Evolutionary conservation across 2,888 invertebrate genomes (phyloP), one percentile per base, ranked within the genome.

Genomic region (Eumacrocentrus americanus): DNA sequence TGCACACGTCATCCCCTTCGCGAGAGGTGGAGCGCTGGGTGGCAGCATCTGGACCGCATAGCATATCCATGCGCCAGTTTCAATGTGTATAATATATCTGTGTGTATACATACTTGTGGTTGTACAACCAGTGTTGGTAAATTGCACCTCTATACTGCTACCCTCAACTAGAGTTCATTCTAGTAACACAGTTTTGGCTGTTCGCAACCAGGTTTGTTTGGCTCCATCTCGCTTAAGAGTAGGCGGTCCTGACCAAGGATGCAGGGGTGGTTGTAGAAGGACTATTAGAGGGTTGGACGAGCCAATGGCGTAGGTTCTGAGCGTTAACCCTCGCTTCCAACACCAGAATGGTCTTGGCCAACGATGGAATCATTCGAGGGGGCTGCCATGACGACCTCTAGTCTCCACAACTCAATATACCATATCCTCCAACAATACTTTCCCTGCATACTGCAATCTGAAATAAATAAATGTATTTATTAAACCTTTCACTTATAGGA

Each of bases 101-200:
- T 29, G 7, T 29, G 7, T 7, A 29, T 29, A 29, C 37, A 34
- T 35, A 20, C 18, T 22, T 16, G 3, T 18, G 35, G 34, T 16
- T 34, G 14, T 18, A 18, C 35, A 29, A 54, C 42, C n/a, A n/a
- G 61, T 58, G 62, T 37, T 25, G 66, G 61, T 67, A 65, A 70
- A 72, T 72, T 64, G 68, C 66, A n/a, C n/a, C n/a, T 65, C 50
- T 59, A 64, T 61, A 64, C 64, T 66, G 63, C 64, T 62, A 67
- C 66, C 29, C 29, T 20, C 65, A 56, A 20, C 20, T 70, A 48
- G 52, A 71, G 71, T 72, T 72, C 73, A 76, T 76, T 74, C 76
- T 64, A 76, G 72, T 76, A 75, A 76, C 76, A 76, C 72, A 76
- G 74, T 76, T 76, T 74, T 68, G 66, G 67, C 23, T 64, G 67